Percentiles rank a stretch among this genome's conserved stretches.
phyloP scores from a whole-genome alignment of 2,888 invertebrate genomes.

The Drosophila macrospina region DNA sequence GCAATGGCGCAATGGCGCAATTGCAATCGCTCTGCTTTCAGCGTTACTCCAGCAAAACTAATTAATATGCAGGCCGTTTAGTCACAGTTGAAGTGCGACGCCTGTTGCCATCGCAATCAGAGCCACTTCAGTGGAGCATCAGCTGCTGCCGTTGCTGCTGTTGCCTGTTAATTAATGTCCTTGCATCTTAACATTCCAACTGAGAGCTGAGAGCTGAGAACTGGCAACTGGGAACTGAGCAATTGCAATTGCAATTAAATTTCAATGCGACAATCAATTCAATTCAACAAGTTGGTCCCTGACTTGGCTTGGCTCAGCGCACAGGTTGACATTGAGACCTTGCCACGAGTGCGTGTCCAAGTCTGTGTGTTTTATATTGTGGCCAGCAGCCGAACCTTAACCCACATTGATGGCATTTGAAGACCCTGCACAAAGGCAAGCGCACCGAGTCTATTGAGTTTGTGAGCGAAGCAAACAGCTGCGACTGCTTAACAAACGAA shows the following conservation, averaged over 20 bases:
- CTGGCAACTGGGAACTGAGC: constrained; percentile 40
- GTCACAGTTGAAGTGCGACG: constrained; percentile 32
- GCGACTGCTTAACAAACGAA: too few species aligned
- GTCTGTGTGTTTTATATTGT: constrained; percentile 28
- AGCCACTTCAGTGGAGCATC: constrained; percentile 65
- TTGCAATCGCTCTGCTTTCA: constrained; percentile 3
- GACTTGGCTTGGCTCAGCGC: constrained; percentile 7
- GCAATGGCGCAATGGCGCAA: constrained; percentile 10
- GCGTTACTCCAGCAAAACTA: constrained; percentile 33
- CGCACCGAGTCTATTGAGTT: too few species aligned
- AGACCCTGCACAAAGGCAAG: too few species aligned
- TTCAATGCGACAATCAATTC: constrained; percentile 77
- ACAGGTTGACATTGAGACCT: constrained; percentile 53
- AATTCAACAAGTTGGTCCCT: constrained; percentile 73
- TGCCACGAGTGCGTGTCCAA: constrained; percentile 5
- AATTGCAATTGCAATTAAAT: constrained; percentile 76
- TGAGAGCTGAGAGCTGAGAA: constrained; percentile 18
- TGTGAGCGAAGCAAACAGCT: too few species aligned
- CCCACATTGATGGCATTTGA: constrained; percentile 41
- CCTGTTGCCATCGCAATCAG: constrained; percentile 62
- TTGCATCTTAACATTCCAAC: constrained; percentile 75
- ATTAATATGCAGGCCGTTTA: constrained; percentile 72
- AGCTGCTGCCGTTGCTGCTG: constrained; percentile 33
- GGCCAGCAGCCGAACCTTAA: constrained; percentile 46
- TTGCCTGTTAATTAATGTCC: constrained; percentile 73